These are phyloP conservation scores for Peromyscus maniculatus DNA, from an alignment of 2,113 vertebrate genomes.

Conservation along the genomic window DNA sequence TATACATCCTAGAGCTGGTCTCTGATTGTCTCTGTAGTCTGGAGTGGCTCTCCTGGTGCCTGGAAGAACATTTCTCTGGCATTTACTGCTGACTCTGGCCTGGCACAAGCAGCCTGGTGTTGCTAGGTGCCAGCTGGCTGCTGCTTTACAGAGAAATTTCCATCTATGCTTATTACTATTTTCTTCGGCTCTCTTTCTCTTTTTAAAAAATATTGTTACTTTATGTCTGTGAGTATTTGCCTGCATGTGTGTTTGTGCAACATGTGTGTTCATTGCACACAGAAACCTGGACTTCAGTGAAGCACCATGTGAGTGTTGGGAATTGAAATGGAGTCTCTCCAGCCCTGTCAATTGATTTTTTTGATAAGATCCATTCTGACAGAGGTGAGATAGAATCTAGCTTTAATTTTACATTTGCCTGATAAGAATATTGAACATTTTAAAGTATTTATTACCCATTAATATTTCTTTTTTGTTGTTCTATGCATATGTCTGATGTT, in stretches of 20 bases:
- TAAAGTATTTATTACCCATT: not conserved
- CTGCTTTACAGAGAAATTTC: not conserved
- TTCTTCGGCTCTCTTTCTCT: not conserved
- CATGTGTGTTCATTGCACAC: not conserved
- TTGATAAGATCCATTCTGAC: not conserved
- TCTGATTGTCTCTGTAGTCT: not conserved
- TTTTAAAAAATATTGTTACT: not conserved
- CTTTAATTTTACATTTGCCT: not conserved
- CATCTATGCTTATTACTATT: not conserved
- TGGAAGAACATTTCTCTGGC: not conserved
- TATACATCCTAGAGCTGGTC: no score
- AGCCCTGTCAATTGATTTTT: not conserved
- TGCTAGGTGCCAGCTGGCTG: not conserved
- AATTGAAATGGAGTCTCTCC: not conserved
- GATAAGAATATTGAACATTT: not conserved
- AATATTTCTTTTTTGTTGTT: not conserved
- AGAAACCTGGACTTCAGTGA: not conserved
- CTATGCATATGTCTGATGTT: not conserved
- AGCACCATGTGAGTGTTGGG: not conserved
- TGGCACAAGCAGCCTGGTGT: not conserved
- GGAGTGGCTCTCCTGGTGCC: not conserved
- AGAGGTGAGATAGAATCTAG: not conserved
- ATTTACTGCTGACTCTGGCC: not conserved
- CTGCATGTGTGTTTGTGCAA: not conserved
- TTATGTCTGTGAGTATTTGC: not conserved